Base-by-base conservation (phyloP, 2,888 invertebrate species). In the Resseliella maxima region DNA sequence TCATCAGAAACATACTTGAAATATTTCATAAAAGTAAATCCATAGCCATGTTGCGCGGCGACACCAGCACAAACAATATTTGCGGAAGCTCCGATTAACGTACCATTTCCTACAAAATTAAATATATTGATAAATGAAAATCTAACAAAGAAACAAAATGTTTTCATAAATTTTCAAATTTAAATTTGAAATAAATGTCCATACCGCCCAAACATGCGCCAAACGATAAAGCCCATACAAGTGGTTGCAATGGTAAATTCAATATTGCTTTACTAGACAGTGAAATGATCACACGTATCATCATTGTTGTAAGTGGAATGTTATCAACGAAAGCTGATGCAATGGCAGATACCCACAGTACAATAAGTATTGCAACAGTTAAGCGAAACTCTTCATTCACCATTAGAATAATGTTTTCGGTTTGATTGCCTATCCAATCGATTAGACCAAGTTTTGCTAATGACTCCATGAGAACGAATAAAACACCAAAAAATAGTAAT, bases 41-140 rank as follows among this genome's bases (percentile, higher is more conserved):
- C 93, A 90, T 97, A 97, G 8, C 97, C 98, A 90, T 98, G 97
- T 89, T 97, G 97, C 89, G 97, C 97, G 0, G 97, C 97, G 15
- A 97, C 95, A 54, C 97, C 97, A 0, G 97, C 97, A 89, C 97
- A 96, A 0, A 98, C 95, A 18, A 98, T 96, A 91, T 98, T 98
- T 0, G 97, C 96, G 31, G 97, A 96, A 0, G 97, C 96, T 59
- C 97, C 98, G 88, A 97, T 96, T 8, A 98, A 90, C 0, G 97
- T 97, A 36, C 97, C 97, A 91, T 98, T 98, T 87, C 97, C 97
- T 90, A 90, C n/a, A 98, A 86, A 88, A 89, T 86, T 18, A 85
- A n/a, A 41, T 6, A 36, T n/a, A n/a, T n/a, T n/a, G n/a, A 18
- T 18, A 50, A 41, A 8, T 41, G 5, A 41, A 41, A 8, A 8